phyloP scores from a whole-genome alignment of 2,888 invertebrate genomes.

The Ectobius pallidus region DNA sequence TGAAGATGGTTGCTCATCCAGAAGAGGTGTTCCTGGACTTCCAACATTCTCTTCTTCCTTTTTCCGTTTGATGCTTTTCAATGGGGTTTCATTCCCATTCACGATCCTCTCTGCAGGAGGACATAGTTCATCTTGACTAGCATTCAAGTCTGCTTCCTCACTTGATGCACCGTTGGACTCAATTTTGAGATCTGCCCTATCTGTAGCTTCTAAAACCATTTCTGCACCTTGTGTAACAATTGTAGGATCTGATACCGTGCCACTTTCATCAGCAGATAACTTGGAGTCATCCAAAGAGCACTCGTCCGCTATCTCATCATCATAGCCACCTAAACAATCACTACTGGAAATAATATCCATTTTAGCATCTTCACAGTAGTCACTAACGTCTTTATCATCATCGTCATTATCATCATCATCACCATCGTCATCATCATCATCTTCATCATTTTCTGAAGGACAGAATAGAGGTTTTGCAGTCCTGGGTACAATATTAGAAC shows the following conservation, averaged over 20 bases:
- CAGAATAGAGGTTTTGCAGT: neutral
- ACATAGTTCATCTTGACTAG: neutral
- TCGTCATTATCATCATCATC: neutral
- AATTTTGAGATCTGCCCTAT: neutral
- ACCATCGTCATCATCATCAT: neutral
- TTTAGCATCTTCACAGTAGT: neutral
- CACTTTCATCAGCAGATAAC: too few relatives aligned
- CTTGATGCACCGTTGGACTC: neutral
- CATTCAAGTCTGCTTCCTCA: neutral
- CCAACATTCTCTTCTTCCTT: constrained; percentile 8
- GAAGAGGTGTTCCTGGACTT: constrained; percentile 43
- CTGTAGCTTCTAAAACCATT: neutral
- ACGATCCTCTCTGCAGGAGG: neutral
- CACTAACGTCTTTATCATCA: neutral
- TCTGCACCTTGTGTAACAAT: neutral
- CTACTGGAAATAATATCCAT: neutral
- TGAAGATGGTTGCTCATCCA: constrained; percentile 43
- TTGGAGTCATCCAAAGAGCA: too few relatives aligned
- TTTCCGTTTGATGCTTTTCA: neutral
- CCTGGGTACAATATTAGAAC: neutral
- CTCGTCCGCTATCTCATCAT: too few relatives aligned
- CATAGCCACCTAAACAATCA: neutral
- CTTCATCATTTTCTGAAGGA: neutral
- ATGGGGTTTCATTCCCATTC: neutral
- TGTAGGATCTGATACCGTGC: neutral